Conservation (phyloP, 1,140 invertebrate genomes). For the Hirudo medicinalis region DNA sequence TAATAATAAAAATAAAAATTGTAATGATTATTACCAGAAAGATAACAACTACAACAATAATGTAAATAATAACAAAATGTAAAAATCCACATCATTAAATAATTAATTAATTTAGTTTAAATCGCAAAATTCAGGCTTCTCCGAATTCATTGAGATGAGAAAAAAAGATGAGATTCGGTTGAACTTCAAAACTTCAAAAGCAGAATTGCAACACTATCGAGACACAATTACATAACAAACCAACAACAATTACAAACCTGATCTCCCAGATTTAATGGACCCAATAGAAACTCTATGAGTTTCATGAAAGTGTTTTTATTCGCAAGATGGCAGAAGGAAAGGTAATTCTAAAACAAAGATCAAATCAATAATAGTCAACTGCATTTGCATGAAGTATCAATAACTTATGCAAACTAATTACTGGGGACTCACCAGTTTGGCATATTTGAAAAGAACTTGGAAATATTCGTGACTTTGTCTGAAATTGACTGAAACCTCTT, state of each 20-base stretch:
- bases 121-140: too few species aligned
- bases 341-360: constrained; percentile 36
- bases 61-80: too few species aligned
- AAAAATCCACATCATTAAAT: too few species aligned
- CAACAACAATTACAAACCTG: background rate
- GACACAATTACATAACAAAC: too few species aligned
- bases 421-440: constrained; percentile 38
- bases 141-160: too few species aligned
- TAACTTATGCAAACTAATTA: background rate
- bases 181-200: background rate
- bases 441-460: constrained; percentile 39
- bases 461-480: constrained; percentile 44
- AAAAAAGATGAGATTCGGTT: too few species aligned
- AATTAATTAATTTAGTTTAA: too few species aligned
- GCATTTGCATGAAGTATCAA: background rate
- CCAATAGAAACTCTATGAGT: constrained; percentile 42
- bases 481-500: constrained; percentile 43
- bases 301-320: constrained; percentile 40
- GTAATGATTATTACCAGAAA: background rate
- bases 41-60: too few species aligned
- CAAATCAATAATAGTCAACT: constrained; percentile 21
- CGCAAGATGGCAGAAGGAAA: constrained; percentile 43
- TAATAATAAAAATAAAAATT: background rate
- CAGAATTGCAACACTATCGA: too few species aligned
- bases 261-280: constrained; percentile 21